Base-by-base conservation (phyloP, 2,888 invertebrate genomes). In the Lysandra bellargus region DNA sequence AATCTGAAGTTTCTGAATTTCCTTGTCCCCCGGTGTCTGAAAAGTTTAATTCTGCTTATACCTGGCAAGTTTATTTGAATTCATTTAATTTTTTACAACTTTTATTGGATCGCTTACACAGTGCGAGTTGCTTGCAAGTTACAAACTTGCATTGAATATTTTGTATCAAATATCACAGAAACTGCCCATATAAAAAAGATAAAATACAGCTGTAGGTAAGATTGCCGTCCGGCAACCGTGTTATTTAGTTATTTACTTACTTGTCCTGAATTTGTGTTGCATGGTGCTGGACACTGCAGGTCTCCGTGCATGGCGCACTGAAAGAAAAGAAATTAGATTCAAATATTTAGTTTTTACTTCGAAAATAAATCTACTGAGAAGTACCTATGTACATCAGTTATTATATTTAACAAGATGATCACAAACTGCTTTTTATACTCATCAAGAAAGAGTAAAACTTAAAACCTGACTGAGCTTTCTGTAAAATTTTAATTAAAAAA, bases 1-100 rank as follows among this genome's bases (percentile, higher is more conserved):
- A 81, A 96, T 95, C 33, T 95, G 92, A 12, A 96, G 86, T 86
- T 95, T 96, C 44, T 94, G 91, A 4, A 96, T 91, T 88, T 96
- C 96, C 82, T 90, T 95, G 82, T 96, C 96, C 0, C 93, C 91
- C 0, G 93, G 93, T 9, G 92, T 93, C 92, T 94, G 73, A 78
- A 74, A 69, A 78, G 69, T 69, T 69, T 40, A 69, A 64, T 23
- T 44, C 14, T 30, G 49, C 53, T 64, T 40, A 64, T 6, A 30
- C 44, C 23, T 33, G 44, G 76, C 57, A 4, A 69, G 64, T 4
- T 17, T 23, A 30, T 49, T 69, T n/a, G 23, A 69, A 69, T 44
- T 69, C 12, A 44, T 78, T 40, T n/a, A 37, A 78, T 12, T 40
- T 37, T 23, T 57, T 0, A 78, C 33, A 37, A 37, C 33, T 6